Base-by-base conservation (phyloP, 2,113 vertebrate species). In the Dinomys branickii region DNA sequence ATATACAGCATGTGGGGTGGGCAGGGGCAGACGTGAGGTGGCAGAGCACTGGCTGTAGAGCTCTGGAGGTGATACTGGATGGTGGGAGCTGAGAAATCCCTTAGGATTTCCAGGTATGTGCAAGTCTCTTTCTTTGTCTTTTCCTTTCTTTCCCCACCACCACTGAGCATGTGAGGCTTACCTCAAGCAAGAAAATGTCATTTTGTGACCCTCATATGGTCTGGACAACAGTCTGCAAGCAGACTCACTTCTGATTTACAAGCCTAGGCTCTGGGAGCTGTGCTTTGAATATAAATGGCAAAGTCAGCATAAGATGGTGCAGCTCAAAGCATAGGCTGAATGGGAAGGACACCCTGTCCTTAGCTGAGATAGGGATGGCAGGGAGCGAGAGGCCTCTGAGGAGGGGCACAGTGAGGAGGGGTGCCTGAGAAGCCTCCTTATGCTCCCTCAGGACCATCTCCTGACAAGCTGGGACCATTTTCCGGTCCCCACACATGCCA, bases 71-170 rank as follows among this genome's bases (percentile, higher is more conserved):
- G 5, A 17, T 1, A 1, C 1, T 3, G 8, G 50, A 12, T 3
- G 2, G 12, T 10, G 4, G 52, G 47, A 73, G 24, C 14, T 3
- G 11, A 63, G 67, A n/a, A 24, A 4, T 7, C 0, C 13, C 9
- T 19, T 6, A 17, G 11, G 4, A 7, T 14, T 16, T 4, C 44
- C 16, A 20, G 41, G 52, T 1, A 13, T 0, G 0, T 17, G 0
- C 41, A 7, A 35, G n/a, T 1, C 0, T 44, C 71, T 20, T 22
- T 33, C 61, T 26, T 28, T 22, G 30, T 50, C 33, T 77, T 9
- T 26, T 10, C 13, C 12, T 41, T 58, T 26, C 28, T 11, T 13
- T 22, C 41, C 4, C 7, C 24, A 5, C 4, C n/a, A 11, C 12
- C 5, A 8, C 59, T 26, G 33, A 10, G 13, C 0, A 38, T 61